phyloP scores from a whole-genome alignment of 1,140 invertebrate genomes.

The Pararge aegeria region DNA sequence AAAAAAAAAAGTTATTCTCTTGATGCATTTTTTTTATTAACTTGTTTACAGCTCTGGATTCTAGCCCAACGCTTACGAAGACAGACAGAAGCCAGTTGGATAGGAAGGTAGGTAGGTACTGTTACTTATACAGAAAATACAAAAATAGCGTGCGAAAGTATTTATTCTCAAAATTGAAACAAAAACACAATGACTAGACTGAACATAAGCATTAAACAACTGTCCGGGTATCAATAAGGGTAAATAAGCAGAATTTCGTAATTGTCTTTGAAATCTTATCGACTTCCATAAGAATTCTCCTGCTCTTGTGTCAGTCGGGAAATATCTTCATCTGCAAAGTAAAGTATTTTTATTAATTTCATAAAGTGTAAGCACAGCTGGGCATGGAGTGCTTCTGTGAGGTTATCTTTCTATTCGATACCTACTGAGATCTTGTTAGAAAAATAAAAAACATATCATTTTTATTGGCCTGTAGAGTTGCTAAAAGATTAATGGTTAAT shows the following conservation, averaged over 20 bases:
- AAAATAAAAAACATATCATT: too few species aligned
- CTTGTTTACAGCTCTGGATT: too few species aligned
- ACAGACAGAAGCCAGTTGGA: too few species aligned
- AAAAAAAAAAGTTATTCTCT: too few species aligned
- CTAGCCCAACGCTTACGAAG: too few species aligned
- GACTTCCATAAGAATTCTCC: conserved; percentile 22
- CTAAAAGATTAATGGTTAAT: too few species aligned
- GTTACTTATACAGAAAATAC: conserved; percentile 5
- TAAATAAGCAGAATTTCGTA: background rate
- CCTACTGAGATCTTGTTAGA: too few species aligned
- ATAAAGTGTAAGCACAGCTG: conserved; percentile 1
- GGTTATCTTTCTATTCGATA: too few species aligned
- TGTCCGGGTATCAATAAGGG: background rate
- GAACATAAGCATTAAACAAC: background rate
- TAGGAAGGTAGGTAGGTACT: too few species aligned
- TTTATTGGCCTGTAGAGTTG: too few species aligned
- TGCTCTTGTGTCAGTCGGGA: conserved; percentile 25
- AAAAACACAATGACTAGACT: conserved; percentile 27
- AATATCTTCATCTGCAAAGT: conserved; percentile 22
- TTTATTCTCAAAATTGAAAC: conserved; percentile 19
- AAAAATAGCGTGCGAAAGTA: conserved; percentile 14
- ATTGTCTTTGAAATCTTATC: background rate
- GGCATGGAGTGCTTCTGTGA: too few species aligned
- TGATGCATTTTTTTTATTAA: too few species aligned
- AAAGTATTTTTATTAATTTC: background rate